Percentiles rank a stretch among this genome's conserved stretches.
These are phyloP conservation scores for Falcaria lacertinaria DNA, from an alignment of 2,888 invertebrate genomes.

Conservation along the genomic window DNA sequence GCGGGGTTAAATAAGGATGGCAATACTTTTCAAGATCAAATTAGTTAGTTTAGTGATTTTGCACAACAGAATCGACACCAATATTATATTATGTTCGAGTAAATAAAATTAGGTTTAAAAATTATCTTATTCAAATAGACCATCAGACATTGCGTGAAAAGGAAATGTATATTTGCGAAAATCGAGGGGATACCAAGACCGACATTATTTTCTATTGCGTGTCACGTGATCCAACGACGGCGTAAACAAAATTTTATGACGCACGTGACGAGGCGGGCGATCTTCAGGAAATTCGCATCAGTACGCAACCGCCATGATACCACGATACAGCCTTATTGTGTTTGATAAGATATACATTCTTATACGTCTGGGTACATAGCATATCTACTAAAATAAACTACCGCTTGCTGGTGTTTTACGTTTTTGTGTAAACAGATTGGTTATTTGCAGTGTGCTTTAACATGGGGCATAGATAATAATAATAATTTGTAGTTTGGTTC, in stretches of 20 bases:
- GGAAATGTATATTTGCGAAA: slow-evolving; percentile 49
- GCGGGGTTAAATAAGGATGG: too few relatives aligned
- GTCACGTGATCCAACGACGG: slow-evolving; percentile 19
- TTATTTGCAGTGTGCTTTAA: too few relatives aligned
- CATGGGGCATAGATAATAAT: too few relatives aligned
- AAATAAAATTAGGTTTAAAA: slow-evolving; percentile 44
- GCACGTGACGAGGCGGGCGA: slow-evolving; percentile 6
- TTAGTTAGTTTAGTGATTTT: too few relatives aligned
- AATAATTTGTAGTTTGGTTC: too few relatives aligned
- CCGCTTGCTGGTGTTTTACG: too few relatives aligned
- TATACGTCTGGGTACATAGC: not conserved
- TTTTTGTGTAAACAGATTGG: too few relatives aligned
- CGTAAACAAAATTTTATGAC: slow-evolving; percentile 17
- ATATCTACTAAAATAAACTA: too few relatives aligned
- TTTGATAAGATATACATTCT: not conserved
- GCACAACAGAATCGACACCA: too few relatives aligned
- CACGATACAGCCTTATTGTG: not conserved
- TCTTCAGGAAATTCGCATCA: not conserved
- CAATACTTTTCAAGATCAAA: too few relatives aligned
- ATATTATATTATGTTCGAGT: slow-evolving; percentile 30
- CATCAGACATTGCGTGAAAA: slow-evolving; percentile 15
- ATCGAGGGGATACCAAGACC: slow-evolving; percentile 11
- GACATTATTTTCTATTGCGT: slow-evolving; percentile 20
- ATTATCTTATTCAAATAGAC: slow-evolving; percentile 15
- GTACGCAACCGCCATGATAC: not conserved